Evolutionary conservation across 2,888 invertebrate genomes (phyloP), one percentile per base, ranked within the genome.

Genomic region (Athalia circularis): DNA sequence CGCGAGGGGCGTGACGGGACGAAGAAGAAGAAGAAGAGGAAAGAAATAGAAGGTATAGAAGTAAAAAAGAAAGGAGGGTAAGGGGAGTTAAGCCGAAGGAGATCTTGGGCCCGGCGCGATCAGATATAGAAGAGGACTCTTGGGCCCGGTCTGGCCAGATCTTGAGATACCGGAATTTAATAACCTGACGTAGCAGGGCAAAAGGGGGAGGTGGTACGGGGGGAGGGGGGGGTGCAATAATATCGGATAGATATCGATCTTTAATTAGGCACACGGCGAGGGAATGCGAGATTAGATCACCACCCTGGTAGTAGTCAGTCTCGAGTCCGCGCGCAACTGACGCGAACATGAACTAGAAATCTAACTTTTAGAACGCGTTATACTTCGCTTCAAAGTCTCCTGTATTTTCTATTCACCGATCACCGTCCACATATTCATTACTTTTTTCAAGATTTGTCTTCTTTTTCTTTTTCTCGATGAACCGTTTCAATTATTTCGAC

Each of bases 181-280:
- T 89, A 89, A 89, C 89, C 89, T 88, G 89, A 87, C 86, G 86
- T 84, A 83, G 29, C 29, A 29, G 29, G 29, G 29, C 29, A 29
- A 29, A 29, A 29, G 29, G 29, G 29, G 29, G 29, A 29, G 29
- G 29, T 29, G 29, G 29, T 29, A 29, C 29, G 29, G 29, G 29
- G 29, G 29, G 29, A 29, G 29, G 29, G 29, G 82, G 80, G 85
- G 86, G 86, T 86, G 89, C 90, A 90, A 90, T 90, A 90, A 90
- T 90, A 90, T 89, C 88, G 89, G 80, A 43, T 82, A 89, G 90
- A 90, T 90, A 90, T 90, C 86, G 89, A 90, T 90, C 90, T 90
- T 90, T 90, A 90, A 90, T 90, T 90, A 90, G 90, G 88, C 88
- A 89, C 89, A 89, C 89, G 89, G 88, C 88, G 88, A 88, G 87